Percentiles rank a stretch among this genome's conserved stretches.
Conservation (phyloP, 2,888 invertebrate genomes). For the Pammene fasciana region DNA sequence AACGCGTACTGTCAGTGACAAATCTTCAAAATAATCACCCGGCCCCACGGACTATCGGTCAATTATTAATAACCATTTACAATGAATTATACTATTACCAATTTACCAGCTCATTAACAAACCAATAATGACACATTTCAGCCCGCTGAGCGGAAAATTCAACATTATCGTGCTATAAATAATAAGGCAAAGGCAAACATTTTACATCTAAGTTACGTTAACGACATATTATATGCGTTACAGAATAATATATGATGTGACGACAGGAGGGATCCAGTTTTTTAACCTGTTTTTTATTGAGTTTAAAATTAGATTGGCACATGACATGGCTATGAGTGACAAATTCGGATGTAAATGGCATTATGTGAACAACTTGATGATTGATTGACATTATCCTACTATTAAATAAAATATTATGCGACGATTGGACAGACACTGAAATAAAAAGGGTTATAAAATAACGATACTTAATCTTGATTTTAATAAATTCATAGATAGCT, state of each 20-base stretch:
- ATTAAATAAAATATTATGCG: neutral
- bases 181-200: too few relatives aligned
- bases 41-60: slow-evolving; percentile 30
- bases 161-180: neutral
- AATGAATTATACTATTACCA: slow-evolving; percentile 21
- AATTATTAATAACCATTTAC: slow-evolving; percentile 36
- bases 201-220: neutral
- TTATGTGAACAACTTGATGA: slow-evolving; percentile 17
- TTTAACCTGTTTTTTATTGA: slow-evolving; percentile 13
- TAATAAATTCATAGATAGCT: too few relatives aligned
- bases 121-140: slow-evolving; percentile 4
- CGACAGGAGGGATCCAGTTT: slow-evolving; percentile 25
- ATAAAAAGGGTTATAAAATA: neutral
- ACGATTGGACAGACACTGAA: neutral
- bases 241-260: slow-evolving; percentile 10
- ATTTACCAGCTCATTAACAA: slow-evolving; percentile 25
- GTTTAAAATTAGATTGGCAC: slow-evolving; percentile 27
- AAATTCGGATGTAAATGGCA: slow-evolving; percentile 21
- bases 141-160: neutral
- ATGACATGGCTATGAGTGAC: slow-evolving; percentile 19
- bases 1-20: slow-evolving; percentile 28
- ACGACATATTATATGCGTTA: neutral
- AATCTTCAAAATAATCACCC: slow-evolving; percentile 35
- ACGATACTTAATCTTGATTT: too few relatives aligned
- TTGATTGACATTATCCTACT: slow-evolving; percentile 19